Evolutionary conservation across 1,140 invertebrate genomes (phyloP), one percentile per base, ranked within the genome.

Genomic region (Coelopa frigida): DNA sequence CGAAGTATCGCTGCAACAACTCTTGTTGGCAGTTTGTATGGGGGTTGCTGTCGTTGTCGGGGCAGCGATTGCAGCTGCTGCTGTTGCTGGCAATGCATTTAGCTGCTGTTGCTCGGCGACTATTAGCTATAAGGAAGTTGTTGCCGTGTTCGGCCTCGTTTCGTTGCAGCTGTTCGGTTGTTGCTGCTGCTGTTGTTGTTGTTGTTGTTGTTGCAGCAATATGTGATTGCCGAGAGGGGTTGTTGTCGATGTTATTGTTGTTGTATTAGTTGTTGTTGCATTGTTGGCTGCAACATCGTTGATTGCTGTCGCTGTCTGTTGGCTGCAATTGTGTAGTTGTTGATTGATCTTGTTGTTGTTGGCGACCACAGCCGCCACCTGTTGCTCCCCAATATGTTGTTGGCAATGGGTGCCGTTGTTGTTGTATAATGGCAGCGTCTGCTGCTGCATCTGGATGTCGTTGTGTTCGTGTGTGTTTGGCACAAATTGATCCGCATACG

Each of bases 401-500:
- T 43, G 40, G 5, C 8, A n/a, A 36, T 15, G 33, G 14, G 26
- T 36, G 45, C 39, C 43, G 49, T 50, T 33, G 23, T 27, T 29
- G 27, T 29, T 29, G 27, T n/a, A 29, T 29, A 10, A 29, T 23
- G n/a, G n/a, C n/a, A n/a, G n/a, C n/a, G n/a, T n/a, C 38, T 33
- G 54, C 46, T 14, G 51, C 58, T 38, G 29, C 39, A 22, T 43
- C 27, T 17, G 43, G 49, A 53, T 38, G 50, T 52, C 36, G 18
- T 53, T 12, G 42, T 50, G 26, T 49, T 51, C 15, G 59, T 39
- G n/a, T n/a, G n/a, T 51, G 49, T 62, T 68, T 59, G 64, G 57
- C 64, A 68, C 64, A 61, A 52, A 68, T 50, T 68, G 65, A 68
- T 68, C 66, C n/a, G 56, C 66, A 48, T 62, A 68, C 40, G 66